Percentiles rank a stretch among this genome's conserved stretches.
phyloP scores from a whole-genome alignment of 1,140 invertebrate genomes.

The Habropoda laboriosa region DNA sequence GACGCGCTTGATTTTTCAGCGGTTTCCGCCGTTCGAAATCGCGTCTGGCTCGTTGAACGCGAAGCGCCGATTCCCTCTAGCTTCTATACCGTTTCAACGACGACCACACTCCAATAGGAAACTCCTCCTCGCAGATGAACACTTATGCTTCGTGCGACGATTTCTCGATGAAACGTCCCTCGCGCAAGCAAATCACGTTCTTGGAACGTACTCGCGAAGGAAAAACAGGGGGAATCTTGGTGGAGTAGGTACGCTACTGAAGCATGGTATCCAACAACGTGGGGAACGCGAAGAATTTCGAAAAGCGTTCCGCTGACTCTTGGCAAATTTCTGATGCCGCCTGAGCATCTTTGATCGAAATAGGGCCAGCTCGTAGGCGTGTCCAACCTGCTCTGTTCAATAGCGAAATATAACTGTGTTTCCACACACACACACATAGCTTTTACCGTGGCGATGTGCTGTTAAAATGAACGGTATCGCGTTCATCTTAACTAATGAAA shows the following conservation, averaged over 20 bases:
- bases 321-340: conserved; percentile 11
- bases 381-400: conserved; percentile 15
- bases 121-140: too few species aligned
- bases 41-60: conserved; percentile 33
- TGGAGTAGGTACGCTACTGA: background rate
- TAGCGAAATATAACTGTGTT: conserved; percentile 15
- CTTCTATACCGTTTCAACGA: background rate
- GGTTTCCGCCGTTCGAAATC: background rate
- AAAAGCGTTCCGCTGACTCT: background rate
- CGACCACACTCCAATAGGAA: background rate
- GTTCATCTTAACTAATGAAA: conserved; percentile 20
- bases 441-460: background rate
- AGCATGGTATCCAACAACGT: background rate
- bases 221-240: background rate
- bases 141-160: background rate
- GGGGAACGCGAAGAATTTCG: background rate
- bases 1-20: conserved; percentile 35
- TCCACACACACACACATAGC: background rate
- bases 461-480: background rate
- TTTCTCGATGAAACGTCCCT: background rate
- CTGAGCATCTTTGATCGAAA: conserved; percentile 38
- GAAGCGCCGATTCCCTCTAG: background rate
- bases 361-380: conserved; percentile 48
- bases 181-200: background rate
- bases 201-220: background rate